These are phyloP conservation scores for Sarcophaga rosellei DNA, from an alignment of 2,888 invertebrate species.

Conservation along the genomic window DNA sequence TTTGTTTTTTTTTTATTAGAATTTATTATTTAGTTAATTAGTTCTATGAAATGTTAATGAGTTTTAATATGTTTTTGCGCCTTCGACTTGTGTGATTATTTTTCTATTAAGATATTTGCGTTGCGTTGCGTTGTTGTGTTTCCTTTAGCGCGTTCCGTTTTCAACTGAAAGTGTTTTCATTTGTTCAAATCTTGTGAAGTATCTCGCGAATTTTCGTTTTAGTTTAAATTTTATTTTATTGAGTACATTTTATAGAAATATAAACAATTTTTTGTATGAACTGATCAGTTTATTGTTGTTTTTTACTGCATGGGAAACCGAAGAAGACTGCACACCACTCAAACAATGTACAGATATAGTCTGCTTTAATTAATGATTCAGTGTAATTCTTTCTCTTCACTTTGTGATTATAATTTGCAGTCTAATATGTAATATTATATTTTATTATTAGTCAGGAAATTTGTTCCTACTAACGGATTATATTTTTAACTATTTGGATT, in stretches of 20 bases:
- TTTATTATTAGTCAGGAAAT: too few relatives aligned
- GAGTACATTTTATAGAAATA: slow-evolving; percentile 41
- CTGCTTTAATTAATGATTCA: too few relatives aligned
- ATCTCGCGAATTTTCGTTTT: slow-evolving; percentile 15
- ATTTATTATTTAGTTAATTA: neutral
- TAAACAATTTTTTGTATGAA: neutral
- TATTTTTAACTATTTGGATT: too few relatives aligned
- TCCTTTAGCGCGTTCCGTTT: slow-evolving; percentile 42
- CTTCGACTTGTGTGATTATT: neutral
- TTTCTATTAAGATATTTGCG: slow-evolving; percentile 8
- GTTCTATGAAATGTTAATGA: neutral
- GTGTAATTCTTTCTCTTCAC: too few relatives aligned
- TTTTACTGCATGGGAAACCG: slow-evolving; percentile 9
- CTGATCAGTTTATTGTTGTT: slow-evolving; percentile 37
- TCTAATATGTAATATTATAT: too few relatives aligned
- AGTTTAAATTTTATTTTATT: slow-evolving; percentile 15
- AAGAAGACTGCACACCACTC: slow-evolving; percentile 1
- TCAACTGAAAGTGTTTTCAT: slow-evolving; percentile 55
- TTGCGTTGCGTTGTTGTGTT: slow-evolving; percentile 41
- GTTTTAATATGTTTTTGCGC: neutral
- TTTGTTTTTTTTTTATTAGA: neutral
- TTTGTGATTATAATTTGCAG: too few relatives aligned
- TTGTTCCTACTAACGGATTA: too few relatives aligned
- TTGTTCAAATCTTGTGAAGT: slow-evolving; percentile 38
- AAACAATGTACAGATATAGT: neutral